Percentiles rank a stretch among this genome's conserved stretches.
Evolutionary conservation across 2,888 invertebrate species (phyloP).

Genomic region (Platynereis dumerilii): DNA sequence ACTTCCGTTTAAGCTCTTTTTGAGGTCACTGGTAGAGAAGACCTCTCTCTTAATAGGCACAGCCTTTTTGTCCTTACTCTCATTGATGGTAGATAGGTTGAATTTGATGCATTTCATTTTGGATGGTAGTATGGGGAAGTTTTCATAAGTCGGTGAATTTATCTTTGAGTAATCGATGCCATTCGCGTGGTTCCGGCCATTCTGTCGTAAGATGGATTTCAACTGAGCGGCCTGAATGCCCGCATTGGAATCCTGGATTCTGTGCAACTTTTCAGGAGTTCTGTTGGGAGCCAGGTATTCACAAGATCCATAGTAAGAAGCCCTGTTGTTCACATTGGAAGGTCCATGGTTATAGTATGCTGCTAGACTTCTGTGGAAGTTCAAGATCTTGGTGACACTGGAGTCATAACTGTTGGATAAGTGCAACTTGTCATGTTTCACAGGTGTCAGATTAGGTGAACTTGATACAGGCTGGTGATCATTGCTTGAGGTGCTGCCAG

Average conservation of each 20-base stretch:
- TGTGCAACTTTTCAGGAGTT: too few relatives aligned
- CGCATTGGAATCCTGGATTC: too few relatives aligned
- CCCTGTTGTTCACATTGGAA: too few relatives aligned
- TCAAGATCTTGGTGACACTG: background rate
- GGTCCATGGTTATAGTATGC: background rate
- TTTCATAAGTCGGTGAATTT: background rate
- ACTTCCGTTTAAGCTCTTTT: background rate
- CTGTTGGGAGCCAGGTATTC: too few relatives aligned
- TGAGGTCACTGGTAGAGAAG: background rate
- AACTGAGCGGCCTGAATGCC: too few relatives aligned
- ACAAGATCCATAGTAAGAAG: too few relatives aligned
- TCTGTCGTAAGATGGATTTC: conserved; percentile 8
- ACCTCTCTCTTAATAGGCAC: background rate
- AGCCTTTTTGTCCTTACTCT: background rate
- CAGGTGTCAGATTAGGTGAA: too few relatives aligned
- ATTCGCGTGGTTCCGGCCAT: background rate
- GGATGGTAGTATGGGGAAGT: background rate
- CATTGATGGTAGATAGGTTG: background rate
- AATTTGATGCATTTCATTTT: conserved; percentile 4
- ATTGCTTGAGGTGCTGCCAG: too few relatives aligned
- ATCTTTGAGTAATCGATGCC: background rate
- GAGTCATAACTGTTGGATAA: conserved; percentile 7
- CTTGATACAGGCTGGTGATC: too few relatives aligned
- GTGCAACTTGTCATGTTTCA: too few relatives aligned
- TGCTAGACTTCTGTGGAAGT: conserved; percentile 2